Evolutionary conservation across 2,113 vertebrate species (phyloP).

Genomic region (Danionella cerebrum): DNA sequence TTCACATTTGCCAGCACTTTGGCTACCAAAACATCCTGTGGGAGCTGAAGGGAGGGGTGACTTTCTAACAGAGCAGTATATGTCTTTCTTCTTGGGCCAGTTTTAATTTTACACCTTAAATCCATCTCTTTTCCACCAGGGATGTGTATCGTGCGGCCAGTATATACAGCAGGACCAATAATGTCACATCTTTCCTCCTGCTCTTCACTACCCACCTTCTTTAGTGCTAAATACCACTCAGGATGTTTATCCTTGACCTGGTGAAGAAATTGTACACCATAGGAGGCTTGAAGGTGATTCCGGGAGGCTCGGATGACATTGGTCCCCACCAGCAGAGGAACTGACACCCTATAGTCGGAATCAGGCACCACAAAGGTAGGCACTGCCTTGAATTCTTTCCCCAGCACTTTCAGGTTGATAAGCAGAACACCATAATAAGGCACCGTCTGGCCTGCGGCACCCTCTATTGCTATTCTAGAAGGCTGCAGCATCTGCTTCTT

Average conservation of each 20-base stretch:
- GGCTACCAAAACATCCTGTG: background rate
- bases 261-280: background rate
- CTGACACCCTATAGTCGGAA: background rate
- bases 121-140: background rate
- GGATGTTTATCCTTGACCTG: slow-evolving; percentile 7
- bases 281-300: background rate
- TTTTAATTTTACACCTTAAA: background rate
- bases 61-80: background rate
- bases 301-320: slow-evolving; percentile 8
- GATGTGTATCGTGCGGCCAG: background rate
- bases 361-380: slow-evolving; percentile 24
- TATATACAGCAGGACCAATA: background rate
- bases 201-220: background rate
- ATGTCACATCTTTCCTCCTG: background rate
- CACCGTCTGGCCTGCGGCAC: slow-evolving; percentile 18
- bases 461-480: slow-evolving; percentile 18
- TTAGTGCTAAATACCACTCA: slow-evolving; percentile 18
- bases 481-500: background rate
- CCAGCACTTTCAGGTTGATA: slow-evolving; percentile 6
- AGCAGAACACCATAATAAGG: slow-evolving; percentile 12
- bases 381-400: background rate
- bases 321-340: slow-evolving; percentile 6
- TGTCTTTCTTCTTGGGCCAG: too few species aligned
- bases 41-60: background rate
- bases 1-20: slow-evolving; percentile 11